These are phyloP conservation scores for Ptychochromis oligacanthus DNA, from an alignment of 2,113 vertebrate genomes.

Conservation along the genomic window DNA sequence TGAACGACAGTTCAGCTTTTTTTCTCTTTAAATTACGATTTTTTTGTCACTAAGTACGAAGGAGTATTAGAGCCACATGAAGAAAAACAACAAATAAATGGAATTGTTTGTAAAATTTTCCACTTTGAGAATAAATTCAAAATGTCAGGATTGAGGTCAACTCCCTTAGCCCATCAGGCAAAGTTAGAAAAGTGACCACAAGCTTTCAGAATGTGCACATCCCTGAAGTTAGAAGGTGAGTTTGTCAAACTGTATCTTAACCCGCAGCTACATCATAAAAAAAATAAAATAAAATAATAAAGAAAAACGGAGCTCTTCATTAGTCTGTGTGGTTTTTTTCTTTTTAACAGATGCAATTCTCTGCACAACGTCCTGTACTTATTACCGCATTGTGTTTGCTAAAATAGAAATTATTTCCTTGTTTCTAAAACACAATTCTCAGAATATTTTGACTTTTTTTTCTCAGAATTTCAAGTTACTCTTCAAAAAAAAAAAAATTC, in stretches of 20 bases:
- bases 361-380: neutral
- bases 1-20: neutral
- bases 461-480: neutral
- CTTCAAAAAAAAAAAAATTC: neutral
- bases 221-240: neutral
- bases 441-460: neutral
- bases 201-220: no score
- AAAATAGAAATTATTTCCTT: neutral
- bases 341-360: no score
- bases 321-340: neutral
- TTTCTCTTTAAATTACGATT: no score
- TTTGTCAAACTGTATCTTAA: neutral
- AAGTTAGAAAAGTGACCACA: neutral
- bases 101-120: neutral
- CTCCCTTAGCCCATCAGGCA: neutral
- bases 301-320: neutral
- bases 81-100: neutral
- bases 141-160: neutral
- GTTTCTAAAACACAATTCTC: neutral
- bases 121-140: neutral
- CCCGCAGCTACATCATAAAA: neutral
- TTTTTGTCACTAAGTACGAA: neutral
- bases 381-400: neutral
- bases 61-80: no score
- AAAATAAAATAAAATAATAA: no score